Percentiles rank a stretch among this genome's conserved stretches.
Conservation (phyloP, 2,888 invertebrate species). For the Eumerus sabulonum region DNA sequence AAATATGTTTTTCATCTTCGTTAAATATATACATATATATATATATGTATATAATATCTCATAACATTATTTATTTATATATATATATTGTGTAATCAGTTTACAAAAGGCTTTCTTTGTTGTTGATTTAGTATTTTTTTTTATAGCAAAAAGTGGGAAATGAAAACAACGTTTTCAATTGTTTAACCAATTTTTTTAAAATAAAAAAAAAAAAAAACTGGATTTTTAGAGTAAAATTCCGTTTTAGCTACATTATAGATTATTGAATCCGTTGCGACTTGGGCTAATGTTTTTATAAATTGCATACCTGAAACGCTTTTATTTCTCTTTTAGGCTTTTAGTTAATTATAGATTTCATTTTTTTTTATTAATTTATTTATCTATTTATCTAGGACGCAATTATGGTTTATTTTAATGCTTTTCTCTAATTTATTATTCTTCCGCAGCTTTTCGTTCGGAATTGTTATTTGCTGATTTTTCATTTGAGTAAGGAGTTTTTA, state of each 20-base stretch:
- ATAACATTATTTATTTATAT: conserved; percentile 32
- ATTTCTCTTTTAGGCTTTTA: conserved; percentile 17
- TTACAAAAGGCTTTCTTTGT: conserved; percentile 59
- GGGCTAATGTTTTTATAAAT: conserved; percentile 41
- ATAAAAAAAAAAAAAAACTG: too few species aligned
- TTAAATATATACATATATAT: conserved; percentile 31
- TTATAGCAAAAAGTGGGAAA: conserved; percentile 50
- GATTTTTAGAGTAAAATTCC: conserved; percentile 7
- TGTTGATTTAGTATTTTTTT: conserved; percentile 28
- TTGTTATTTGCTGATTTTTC: conserved; percentile 7
- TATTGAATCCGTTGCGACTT: conserved; percentile 38
- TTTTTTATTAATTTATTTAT: too few species aligned
- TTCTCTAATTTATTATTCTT: neutral
- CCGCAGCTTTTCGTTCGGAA: conserved; percentile 6
- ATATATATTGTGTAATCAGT: conserved; percentile 43
- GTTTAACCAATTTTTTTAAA: conserved; percentile 22
- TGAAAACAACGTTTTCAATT: conserved; percentile 12
- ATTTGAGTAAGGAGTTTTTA: conserved; percentile 28
- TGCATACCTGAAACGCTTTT: conserved; percentile 44
- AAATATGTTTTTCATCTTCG: conserved; percentile 27
- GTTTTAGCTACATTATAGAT: conserved; percentile 9
- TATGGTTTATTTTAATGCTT: neutral
- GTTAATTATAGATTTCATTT: too few species aligned
- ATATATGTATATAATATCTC: conserved; percentile 17
- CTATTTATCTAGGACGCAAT: too few species aligned